phyloP scores from a whole-genome alignment of 2,797 vertebrate genomes.

The Podarcis lilfordi region DNA sequence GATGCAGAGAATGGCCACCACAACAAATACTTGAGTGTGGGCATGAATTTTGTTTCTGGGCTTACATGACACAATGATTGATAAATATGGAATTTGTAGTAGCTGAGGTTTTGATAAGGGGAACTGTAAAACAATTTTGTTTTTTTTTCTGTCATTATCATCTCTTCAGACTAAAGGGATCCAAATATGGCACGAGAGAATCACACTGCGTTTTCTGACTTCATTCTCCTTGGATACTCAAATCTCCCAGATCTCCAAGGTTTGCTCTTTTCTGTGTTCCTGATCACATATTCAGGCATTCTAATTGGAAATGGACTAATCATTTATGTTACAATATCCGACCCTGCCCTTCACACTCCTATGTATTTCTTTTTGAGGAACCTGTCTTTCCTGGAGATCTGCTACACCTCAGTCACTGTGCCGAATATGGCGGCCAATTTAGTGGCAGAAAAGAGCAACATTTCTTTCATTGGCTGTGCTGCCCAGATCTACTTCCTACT shows the following conservation, averaged over 20 bases:
- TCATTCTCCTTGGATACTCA: constrained; percentile 62
- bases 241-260: constrained; percentile 46
- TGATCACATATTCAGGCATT: constrained; percentile 56
- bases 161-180: background rate
- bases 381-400: constrained; percentile 63
- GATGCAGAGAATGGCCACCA: no score
- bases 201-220: constrained; percentile 30
- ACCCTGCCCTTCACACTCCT: constrained; percentile 51
- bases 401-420: constrained; percentile 55
- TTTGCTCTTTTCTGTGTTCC: constrained; percentile 51
- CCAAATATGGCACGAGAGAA: background rate
- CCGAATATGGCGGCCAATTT: constrained; percentile 65
- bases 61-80: no score
- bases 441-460: constrained; percentile 33
- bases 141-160: background rate
- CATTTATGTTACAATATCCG: constrained; percentile 28
- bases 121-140: background rate
- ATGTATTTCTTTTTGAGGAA: constrained; percentile 71
- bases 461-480: constrained; percentile 57
- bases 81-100: no score
- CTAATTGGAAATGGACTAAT: constrained; percentile 62
- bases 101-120: no score
- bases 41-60: no score
- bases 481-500: constrained; percentile 66
- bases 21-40: no score